Percentiles rank a stretch among this genome's conserved stretches.
These are phyloP conservation scores for Lutraria rhynchaena DNA, from an alignment of 1,140 invertebrate species.

Conservation along the genomic window DNA sequence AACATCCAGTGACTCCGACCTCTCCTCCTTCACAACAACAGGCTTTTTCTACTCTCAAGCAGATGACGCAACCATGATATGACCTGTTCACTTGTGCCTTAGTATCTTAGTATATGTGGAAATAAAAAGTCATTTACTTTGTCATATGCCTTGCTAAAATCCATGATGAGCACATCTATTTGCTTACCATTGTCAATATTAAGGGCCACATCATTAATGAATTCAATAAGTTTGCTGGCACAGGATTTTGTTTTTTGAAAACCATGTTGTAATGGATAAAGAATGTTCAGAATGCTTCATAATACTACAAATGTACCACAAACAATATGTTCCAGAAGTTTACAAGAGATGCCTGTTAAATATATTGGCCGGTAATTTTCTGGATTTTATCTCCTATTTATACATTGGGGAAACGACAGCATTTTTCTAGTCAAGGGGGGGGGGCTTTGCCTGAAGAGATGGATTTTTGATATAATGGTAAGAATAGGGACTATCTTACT, in stretches of 20 bases:
- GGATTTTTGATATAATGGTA: conserved; percentile 25
- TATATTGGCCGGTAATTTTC: no score
- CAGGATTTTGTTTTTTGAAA: conserved; percentile 29
- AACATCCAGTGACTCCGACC: no score
- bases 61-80: no score
- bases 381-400: conserved; percentile 45
- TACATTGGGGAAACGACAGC: conserved; percentile 25
- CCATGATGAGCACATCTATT: conserved; percentile 52
- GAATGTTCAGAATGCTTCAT: neutral
- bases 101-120: no score
- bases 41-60: no score
- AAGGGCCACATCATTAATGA: conserved; percentile 7
- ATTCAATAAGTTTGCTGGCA: conserved; percentile 32
- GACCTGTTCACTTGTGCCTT: no score
- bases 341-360: neutral
- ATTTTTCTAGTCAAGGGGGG: conserved; percentile 33
- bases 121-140: conserved; percentile 62
- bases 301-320: neutral
- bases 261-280: conserved; percentile 30
- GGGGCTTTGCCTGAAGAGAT: neutral
- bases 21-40: no score
- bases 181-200: conserved; percentile 40
- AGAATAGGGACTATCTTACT: conserved; percentile 29
- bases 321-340: neutral
- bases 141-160: conserved; percentile 61